Base-by-base conservation (phyloP, 2,888 invertebrate genomes). In the Leptogaster cylindrica region DNA sequence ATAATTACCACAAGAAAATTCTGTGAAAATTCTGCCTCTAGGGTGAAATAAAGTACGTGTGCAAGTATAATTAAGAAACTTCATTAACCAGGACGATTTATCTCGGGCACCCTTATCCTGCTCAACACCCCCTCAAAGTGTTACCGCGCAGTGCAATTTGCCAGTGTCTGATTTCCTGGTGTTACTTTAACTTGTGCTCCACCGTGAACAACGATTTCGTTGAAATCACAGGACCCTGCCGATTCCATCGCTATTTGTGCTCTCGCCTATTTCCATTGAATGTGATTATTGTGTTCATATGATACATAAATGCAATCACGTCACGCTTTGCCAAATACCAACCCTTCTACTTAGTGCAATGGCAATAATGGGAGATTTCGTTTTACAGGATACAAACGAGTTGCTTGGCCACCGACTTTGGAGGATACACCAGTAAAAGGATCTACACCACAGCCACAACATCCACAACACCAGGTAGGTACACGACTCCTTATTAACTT, bases 341-440 rank as follows among this genome's bases (percentile, higher is more conserved):
- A 7, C 31, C 31, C 31, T 10, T 7, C 12, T 18, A 18, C 27
- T 18, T 27, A 44, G n/a, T 61, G 27, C 41, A 33, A 33, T 16
- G 14, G 8, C 55, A 16, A 61, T 61, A 61, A 61, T 44, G 44
- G 41, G 23, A 44, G 28, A 27, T 61, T 61, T 18, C 61, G 33
- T 79, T 79, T 85, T 85, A 10, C 83, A 92, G 92, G 89, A 80
- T 86, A 89, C 75, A 93, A 91, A 84, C 88, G 91, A 83, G 92
- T 93, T 76, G 90, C 91, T 81, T 93, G 93, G 93, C 93, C 93
- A 72, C 92, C 92, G 74, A 86, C 86, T 73, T 83, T 84, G 73
- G 87, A 88, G 78, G 88, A 87, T 72, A 86, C 88, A 79, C 87
- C 87, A 72, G 85, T 86, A 81, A 85, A 85, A 61, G 79, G 79